Evolutionary conservation across 2,797 vertebrate species (phyloP).

Genomic region (Cirrhinus mrigala): DNA sequence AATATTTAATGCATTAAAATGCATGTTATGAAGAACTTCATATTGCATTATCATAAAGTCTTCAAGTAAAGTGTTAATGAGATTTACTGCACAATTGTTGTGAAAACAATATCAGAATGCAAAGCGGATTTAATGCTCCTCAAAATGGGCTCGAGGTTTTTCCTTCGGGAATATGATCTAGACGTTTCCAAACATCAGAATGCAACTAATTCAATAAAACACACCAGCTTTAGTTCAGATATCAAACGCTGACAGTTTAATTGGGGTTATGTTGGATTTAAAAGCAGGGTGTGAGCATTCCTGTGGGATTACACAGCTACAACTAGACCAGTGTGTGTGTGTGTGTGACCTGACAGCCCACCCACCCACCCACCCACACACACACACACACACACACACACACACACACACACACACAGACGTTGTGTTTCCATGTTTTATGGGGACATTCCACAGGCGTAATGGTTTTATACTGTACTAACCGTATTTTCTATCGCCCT

Average conservation of each 20-base stretch:
- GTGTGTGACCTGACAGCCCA: not conserved
- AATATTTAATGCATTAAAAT: not conserved
- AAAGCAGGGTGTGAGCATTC: conserved; percentile 30
- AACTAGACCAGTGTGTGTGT: not conserved
- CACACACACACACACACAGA: not conserved
- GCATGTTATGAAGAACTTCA: not conserved
- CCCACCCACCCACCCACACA: not conserved
- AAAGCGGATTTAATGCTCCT: not conserved
- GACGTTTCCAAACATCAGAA: not conserved
- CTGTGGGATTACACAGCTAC: conserved; percentile 9
- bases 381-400: not conserved
- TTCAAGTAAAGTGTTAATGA: not conserved
- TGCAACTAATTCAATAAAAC: not conserved
- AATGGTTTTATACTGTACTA: no score
- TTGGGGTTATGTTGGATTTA: conserved; percentile 11
- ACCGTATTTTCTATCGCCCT: no score
- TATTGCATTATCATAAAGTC: not conserved
- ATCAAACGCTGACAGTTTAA: conserved; percentile 38
- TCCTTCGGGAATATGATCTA: not conserved
- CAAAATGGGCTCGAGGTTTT: not conserved
- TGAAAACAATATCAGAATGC: not conserved
- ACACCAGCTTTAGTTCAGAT: not conserved
- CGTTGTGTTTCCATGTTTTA: no score
- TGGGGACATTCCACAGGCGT: no score
- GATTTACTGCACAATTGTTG: not conserved